Conservation (phyloP, 1,140 invertebrate species). For the Himalopsyche phryganea region DNA sequence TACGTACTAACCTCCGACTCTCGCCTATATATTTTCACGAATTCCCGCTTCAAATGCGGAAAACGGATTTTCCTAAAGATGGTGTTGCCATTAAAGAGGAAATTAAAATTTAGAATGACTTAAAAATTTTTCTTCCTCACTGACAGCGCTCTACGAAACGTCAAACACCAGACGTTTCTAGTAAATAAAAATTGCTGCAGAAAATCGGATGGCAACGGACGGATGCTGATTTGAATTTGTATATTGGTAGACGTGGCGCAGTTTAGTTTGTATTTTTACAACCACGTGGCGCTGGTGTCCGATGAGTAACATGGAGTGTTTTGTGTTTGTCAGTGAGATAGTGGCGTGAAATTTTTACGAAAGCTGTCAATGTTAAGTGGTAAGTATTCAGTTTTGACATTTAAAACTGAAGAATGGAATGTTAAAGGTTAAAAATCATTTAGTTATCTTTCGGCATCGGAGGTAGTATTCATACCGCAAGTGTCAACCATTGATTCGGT, state of each 20-base stretch:
- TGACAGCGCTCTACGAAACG: too few relatives aligned
- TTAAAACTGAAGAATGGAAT: neutral
- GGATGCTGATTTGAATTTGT: too few relatives aligned
- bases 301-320: slow-evolving; percentile 22
- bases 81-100: too few relatives aligned
- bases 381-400: slow-evolving; percentile 5
- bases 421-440: too few relatives aligned
- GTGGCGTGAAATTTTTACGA: slow-evolving; percentile 20
- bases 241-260: too few relatives aligned
- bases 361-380: slow-evolving; percentile 29
- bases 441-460: too few relatives aligned
- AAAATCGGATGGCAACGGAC: too few relatives aligned
- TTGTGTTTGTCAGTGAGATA: slow-evolving; percentile 26
- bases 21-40: neutral
- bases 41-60: neutral
- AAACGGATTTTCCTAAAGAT: neutral
- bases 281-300: slow-evolving; percentile 25
- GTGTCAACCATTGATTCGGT: slow-evolving; percentile 14
- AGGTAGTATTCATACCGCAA: neutral
- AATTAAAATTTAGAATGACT: too few relatives aligned
- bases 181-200: too few relatives aligned
- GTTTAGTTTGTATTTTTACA: slow-evolving; percentile 20
- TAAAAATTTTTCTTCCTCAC: too few relatives aligned
- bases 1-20: neutral
- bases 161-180: too few relatives aligned